Base-by-base conservation (phyloP, 2,888 invertebrate species). In the Osedax frankpressi region DNA sequence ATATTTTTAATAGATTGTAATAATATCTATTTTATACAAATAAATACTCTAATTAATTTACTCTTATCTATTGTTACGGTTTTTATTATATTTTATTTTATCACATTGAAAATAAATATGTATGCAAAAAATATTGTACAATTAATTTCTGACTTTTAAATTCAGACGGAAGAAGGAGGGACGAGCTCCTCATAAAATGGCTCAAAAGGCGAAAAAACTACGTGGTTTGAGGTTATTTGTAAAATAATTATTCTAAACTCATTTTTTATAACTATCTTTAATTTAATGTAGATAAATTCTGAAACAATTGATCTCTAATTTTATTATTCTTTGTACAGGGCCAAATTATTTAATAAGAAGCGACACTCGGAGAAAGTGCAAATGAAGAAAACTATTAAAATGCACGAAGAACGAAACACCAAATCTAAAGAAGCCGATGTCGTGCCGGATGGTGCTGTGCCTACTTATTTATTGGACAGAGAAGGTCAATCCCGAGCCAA, bases 361-460 rank as follows among this genome's bases (percentile, higher is more conserved):
- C 89, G 98, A 3, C 90, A 94, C 81, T 91, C 93, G 87, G 98
- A 99, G 84, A 99, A 98, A 87, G 92, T 98, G 77, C 95, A 96
- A 85, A 95, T 97, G 91, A 95, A 96, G 86, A 97, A 95, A 88
- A 95, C 94, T 82, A 92, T 98, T 77, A 92, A 93, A 82, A 92
- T 94, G 73, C 97, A 98, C 81, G 96, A 99, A 85, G 94, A 97
- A 84, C 92, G 91, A 83, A 90, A 92, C 84, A 90, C 91, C 3
- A 90, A 91, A 80, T 90, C 92, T 83, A 91, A 91, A 84, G 82
- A 83, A 67, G 90, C 91, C 0, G 84, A 86, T 65, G 84, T 85
- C 67, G 90, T 91, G 0, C 88, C 92, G 0, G 93, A 94, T 82
- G 95, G 94, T 60, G 97, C 96, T 0, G 84, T 96, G 71, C 97